phyloP scores from a whole-genome alignment of 92 coral and sea anemone genomes.

The Parazoanthus darwini region DNA sequence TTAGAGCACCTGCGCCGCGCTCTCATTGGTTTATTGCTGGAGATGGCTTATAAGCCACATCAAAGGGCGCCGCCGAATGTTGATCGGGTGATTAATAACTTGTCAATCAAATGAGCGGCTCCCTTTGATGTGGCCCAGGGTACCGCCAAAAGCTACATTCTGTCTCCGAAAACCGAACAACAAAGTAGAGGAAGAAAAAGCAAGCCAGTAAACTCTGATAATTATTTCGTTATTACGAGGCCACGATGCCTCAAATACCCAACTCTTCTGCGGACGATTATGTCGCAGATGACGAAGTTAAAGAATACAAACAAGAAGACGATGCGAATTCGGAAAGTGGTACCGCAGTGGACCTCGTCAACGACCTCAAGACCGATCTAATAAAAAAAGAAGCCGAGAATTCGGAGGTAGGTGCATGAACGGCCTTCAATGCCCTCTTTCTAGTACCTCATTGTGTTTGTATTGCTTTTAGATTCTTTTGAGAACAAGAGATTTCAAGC shows the following conservation, averaged over 20 bases:
- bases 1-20: constrained; percentile 65
- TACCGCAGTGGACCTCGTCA: constrained; percentile 93
- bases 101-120: constrained; percentile 97
- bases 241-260: constrained; percentile 98
- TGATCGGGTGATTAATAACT: constrained; percentile 98
- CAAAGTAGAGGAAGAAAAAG: constrained; percentile 69
- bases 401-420: constrained; percentile 72
- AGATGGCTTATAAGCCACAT: constrained; percentile 49
- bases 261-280: constrained; percentile 93
- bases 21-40: constrained; percentile 78
- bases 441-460: constrained; percentile 10
- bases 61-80: constrained; percentile 48
- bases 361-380: constrained; percentile 97
- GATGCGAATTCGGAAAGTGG: constrained; percentile 97
- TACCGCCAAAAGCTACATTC: constrained; percentile 77
- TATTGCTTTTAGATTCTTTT: constrained; percentile 18
- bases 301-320: constrained; percentile 96
- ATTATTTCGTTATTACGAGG: constrained; percentile 63
- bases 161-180: constrained; percentile 70
- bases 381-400: constrained; percentile 99
- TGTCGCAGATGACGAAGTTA: constrained; percentile 98
- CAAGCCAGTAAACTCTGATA: constrained; percentile 58
- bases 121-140: constrained; percentile 88
- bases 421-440: constrained; percentile 1
- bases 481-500: constrained; percentile 39